These are phyloP conservation scores for Umimayanthus chanpuru DNA, from an alignment of 92 coral and sea anemone genomes.

Conservation along the genomic window DNA sequence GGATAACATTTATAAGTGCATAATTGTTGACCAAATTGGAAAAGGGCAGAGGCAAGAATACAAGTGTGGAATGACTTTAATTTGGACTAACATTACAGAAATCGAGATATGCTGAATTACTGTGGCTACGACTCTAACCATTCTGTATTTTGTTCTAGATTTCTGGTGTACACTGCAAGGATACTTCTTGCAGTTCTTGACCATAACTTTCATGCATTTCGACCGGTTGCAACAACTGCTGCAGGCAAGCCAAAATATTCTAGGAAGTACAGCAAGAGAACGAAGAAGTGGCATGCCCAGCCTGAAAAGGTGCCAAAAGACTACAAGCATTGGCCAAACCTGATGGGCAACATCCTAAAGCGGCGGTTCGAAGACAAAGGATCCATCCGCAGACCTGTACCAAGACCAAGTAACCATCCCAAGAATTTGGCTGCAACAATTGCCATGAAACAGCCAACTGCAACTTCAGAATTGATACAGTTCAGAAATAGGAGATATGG, in stretches of 20 bases:
- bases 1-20: neutral
- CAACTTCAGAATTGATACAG: conserved; percentile 32
- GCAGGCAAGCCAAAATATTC: conserved; percentile 22
- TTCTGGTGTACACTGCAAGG: too few relatives aligned
- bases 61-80: too few relatives aligned
- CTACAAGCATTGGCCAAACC: too few relatives aligned
- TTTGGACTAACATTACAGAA: too few relatives aligned
- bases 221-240: conserved; percentile 15
- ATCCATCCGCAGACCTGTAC: conserved; percentile 7
- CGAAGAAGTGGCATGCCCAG: conserved; percentile 38
- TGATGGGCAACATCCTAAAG: conserved; percentile 23
- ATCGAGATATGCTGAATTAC: too few relatives aligned
- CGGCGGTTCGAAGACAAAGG: conserved; percentile 19
- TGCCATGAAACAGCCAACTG: conserved; percentile 45
- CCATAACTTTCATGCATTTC: neutral
- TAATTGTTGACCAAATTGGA: too few relatives aligned
- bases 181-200: too few relatives aligned
- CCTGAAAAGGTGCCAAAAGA: conserved; percentile 12
- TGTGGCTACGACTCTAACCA: too few relatives aligned
- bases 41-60: too few relatives aligned
- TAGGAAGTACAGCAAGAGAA: conserved; percentile 38
- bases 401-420: conserved; percentile 24
- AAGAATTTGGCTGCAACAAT: conserved; percentile 48
- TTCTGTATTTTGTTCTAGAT: too few relatives aligned
- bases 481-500: conserved; percentile 1